Evolutionary conservation across 1,140 invertebrate species (phyloP).

Genomic region (Apis laboriosa): DNA sequence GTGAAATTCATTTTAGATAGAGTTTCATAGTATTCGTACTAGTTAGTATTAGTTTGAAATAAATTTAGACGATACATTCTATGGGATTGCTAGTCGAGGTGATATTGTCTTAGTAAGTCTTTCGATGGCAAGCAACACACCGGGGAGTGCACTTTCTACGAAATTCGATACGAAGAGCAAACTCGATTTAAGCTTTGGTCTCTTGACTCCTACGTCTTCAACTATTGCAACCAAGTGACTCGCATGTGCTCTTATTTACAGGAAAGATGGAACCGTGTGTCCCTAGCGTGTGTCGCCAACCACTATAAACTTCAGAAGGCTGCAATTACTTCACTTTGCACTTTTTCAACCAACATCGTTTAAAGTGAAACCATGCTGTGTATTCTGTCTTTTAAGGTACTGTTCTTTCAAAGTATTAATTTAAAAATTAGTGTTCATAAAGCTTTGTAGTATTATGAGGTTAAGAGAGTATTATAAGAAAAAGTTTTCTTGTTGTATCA

Average conservation of each 20-base stretch:
- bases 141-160: conserved; percentile 47
- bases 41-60: conserved; percentile 20
- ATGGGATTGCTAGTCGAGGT: conserved; percentile 21
- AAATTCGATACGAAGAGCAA: conserved; percentile 64
- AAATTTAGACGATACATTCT: conserved; percentile 48
- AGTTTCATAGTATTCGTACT: neutral
- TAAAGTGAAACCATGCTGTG: neutral
- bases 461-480: too few relatives aligned
- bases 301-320: conserved; percentile 2
- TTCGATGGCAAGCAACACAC: conserved; percentile 52
- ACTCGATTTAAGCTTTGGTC: conserved; percentile 63
- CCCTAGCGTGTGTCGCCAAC: conserved; percentile 5
- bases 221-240: conserved; percentile 50
- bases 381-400: neutral
- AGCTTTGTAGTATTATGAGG: neutral
- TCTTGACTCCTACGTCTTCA: conserved; percentile 49
- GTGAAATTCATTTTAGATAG: conserved; percentile 3
- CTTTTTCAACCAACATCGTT: neutral
- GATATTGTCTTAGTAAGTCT: conserved; percentile 55
- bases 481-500: too few relatives aligned
- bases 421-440: neutral
- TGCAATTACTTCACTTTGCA: conserved; percentile 29
- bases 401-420: neutral
- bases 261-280: conserved; percentile 34
- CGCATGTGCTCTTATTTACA: conserved; percentile 42